Conservation (phyloP, 2,888 invertebrate species). For the Patella depressa region DNA sequence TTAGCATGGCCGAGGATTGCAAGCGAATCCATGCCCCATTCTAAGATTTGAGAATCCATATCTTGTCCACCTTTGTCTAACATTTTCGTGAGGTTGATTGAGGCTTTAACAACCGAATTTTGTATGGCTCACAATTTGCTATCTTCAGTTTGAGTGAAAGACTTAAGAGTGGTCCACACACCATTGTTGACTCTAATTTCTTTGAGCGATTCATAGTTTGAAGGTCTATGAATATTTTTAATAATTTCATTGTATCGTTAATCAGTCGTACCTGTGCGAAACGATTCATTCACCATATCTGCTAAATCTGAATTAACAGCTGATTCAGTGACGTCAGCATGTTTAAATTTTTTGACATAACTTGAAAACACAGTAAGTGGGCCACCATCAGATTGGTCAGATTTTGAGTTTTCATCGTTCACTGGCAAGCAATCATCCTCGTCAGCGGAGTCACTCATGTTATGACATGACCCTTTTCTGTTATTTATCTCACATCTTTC, state of each 20-base stretch:
- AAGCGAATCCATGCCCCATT: not conserved
- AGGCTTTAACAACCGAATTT: not conserved
- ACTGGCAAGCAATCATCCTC: no score
- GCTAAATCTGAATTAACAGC: not conserved
- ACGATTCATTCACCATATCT: not conserved
- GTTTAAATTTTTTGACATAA: not conserved
- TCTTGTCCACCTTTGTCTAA: not conserved
- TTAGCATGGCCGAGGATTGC: not conserved
- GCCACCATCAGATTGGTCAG: no score
- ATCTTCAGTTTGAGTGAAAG: not conserved
- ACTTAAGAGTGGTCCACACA: not conserved
- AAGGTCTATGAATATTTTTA: not conserved
- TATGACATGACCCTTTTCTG: no score
- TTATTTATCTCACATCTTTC: no score
- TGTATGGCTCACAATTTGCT: not conserved
- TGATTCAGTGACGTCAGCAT: not conserved
- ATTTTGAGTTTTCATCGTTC: no score
- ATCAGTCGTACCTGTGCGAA: not conserved
- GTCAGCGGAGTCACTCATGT: no score
- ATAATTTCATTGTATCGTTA: not conserved
- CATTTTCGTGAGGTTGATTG: not conserved
- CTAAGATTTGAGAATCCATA: not conserved
- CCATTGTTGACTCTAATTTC: not conserved
- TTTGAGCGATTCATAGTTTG: not conserved
- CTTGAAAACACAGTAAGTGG: no score